A percentile compares a stretch with the other conserved stretches of the same genome.
These are phyloP conservation scores for Eupelmus urozonus DNA, from an alignment of 2,888 invertebrate genomes.

Conservation along the genomic window DNA sequence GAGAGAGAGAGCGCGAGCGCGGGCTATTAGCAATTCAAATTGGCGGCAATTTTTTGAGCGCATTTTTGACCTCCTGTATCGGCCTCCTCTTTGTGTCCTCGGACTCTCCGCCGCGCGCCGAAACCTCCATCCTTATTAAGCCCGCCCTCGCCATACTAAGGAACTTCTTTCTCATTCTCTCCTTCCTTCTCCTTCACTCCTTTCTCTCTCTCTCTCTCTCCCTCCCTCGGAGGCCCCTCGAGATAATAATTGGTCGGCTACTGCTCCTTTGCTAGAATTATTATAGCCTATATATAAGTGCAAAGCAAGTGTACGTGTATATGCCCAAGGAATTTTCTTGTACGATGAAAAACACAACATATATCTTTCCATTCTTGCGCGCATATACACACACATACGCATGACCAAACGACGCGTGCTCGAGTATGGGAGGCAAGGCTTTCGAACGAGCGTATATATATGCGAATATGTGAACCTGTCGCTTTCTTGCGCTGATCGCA, in stretches of 20 bases:
- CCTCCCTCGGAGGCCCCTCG: conserved; percentile 11
- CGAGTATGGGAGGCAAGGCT: conserved; percentile 48
- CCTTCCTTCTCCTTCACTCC: conserved; percentile 43
- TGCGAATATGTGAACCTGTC: neutral
- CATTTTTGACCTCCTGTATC: conserved; percentile 78
- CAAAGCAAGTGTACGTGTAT: neutral
- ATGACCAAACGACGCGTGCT: conserved; percentile 37
- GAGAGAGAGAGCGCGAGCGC: conserved; percentile 61
- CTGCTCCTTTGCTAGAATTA: conserved; percentile 51
- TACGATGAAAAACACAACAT: conserved; percentile 42
- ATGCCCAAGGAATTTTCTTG: conserved; percentile 48
- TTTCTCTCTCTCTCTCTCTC: conserved; percentile 53
- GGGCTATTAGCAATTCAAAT: conserved; percentile 77
- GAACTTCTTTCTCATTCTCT: conserved; percentile 58
- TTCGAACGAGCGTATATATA: conserved; percentile 30
- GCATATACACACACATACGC: too few species aligned
- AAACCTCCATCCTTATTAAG: conserved; percentile 76
- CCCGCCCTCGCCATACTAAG: conserved; percentile 76
- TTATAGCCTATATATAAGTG: conserved; percentile 23
- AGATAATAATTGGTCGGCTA: conserved; percentile 55
- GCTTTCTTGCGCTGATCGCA: conserved; percentile 33
- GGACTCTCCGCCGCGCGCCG: conserved; percentile 64
- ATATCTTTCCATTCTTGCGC: conserved; percentile 1
- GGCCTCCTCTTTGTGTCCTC: conserved; percentile 68
- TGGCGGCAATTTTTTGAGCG: conserved; percentile 78